Evolutionary conservation across 2,113 vertebrate species (phyloP), one percentile per base, ranked within the genome.

Genomic region (Periophthalmus modestus): DNA sequence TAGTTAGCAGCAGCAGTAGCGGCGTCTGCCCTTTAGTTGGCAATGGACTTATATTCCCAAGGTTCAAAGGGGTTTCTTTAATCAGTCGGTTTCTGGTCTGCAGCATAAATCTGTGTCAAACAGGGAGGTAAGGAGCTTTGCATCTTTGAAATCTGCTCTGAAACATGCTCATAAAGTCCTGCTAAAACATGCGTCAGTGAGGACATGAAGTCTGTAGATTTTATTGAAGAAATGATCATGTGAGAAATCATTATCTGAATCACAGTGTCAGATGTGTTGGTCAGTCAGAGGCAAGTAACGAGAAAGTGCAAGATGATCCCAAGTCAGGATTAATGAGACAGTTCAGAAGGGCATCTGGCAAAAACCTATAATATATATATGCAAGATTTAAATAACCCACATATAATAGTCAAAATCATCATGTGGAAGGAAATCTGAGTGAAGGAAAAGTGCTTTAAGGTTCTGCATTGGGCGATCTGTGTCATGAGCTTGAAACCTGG

Each of bases 21-120:
- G 10, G 18, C 14, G 59, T 62, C 59, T 62, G 59, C 24, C 59
- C 59, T 34, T 62, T 18, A 55, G 19, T 52, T 43, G 28, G 52
- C 52, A n/a, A 21, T 62, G 59, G 24, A 28, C 23, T 18, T 62
- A 14, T 34, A 62, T 18, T 62, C 59, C 59, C 28, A 18, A 34
- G 59, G 28, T 33, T 62, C 28, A 34, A 62, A 62, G 28, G 15
- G 59, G 59, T 33, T 34, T 34, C 28, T 62, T 34, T 62, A 62
- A 62, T 62, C 59, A 62, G 59, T 15, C 28, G 1, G 59, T 62
- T 33, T 33, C 59, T 62, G 14, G 15, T 62, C 28, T 16, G 24
- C 59, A 34, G 59, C 59, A 62, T 62, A 34, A 33, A 33, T 18
- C 59, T 62, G 59, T 34, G 59, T 62, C 59, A 62, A 34, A 62